Base-by-base conservation (phyloP, 2,888 invertebrate genomes). In the Cyclophora punctaria region DNA sequence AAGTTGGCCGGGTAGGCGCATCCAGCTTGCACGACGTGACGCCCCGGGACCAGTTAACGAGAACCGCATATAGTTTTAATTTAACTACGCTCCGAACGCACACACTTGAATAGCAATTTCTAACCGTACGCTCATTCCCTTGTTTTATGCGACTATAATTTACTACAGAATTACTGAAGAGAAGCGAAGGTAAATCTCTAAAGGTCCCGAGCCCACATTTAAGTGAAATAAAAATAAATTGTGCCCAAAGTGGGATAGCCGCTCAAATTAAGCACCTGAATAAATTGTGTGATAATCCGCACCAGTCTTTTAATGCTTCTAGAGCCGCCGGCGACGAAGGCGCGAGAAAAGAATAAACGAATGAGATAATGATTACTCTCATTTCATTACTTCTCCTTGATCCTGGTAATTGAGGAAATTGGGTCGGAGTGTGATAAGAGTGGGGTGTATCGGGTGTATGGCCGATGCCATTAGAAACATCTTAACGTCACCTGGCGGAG, bases 201-300 rank as follows among this genome's bases (percentile, higher is more conserved):
- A 69, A 57, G 67, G 71, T 72, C 71, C 62, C 59, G 67, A 67
- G 67, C 67, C 74, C 72, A 72, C 71, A 77, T 77, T 83, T 81
- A 81, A 85, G 80, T 80, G 81, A 83, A 86, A 86, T 86, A 85
- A 85, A 84, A 84, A 83, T 82, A 85, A 86, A 85, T 84, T 82
- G 76, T 73, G 66, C 78, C 71, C 77, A 76, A 82, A 85, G 82
- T 80, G 80, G 79, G 78, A 80, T 81, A 73, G 83, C 75, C 80
- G 78, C 83, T 83, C 82, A 85, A 87, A 87, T 86, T 83, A 87
- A 87, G 86, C 87, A 86, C 85, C 87, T 86, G 87, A 85, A 87
- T 87, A 87, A 87, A 87, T 87, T 87, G 83, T 81, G 83, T 79
- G 86, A 85, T 87, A 87, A 87, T 87, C 87, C 86, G 67, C 67